Evolutionary conservation across 2,113 vertebrate species (phyloP), one percentile per base, ranked within the genome.

Genomic region (Elachura formosa): DNA sequence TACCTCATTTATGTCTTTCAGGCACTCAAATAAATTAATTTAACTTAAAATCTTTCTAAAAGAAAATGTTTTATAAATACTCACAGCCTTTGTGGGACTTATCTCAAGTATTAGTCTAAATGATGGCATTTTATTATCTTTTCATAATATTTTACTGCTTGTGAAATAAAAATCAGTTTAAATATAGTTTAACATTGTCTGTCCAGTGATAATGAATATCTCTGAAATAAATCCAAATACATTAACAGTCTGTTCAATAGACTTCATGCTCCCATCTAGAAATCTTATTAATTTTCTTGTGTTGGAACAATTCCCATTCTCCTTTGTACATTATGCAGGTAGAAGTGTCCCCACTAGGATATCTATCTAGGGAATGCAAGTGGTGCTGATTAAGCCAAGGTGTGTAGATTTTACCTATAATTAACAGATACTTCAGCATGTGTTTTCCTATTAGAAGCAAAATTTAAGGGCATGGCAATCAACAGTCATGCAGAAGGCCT

Each of bases 181-280:
- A 96, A 77, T 38, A 46, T 45, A 64, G 64, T 90, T 84, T 19
- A 33, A 59, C 6, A 2, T 88, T 94, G 74, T 94, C 96, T 94
- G 74, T 75, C 62, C 61, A 55, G 61, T 31, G 41, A 87, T 90
- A 90, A 96, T 91, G 34, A 93, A 59, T 63, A 80, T 43, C 74
- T 93, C 92, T 93, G 90, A 93, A 88, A 76, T 71, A 84, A 96
- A 82, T 76, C 64, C 74, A 72, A 92, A 87, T 66, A 87, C 84
- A 91, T 83, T 94, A 91, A 48, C 85, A 68, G 68, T 26, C 58
- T 66, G 21, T 87, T 76, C 59, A 76, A 66, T 52, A 86, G 73
- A 77, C 14, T 48, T 75, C 28, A 21, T 40, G 83, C 68, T 96
- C 72, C 52, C 78, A 93, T 84, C 76, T 76, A 91, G 71, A 97